A percentile compares a stretch with the other conserved stretches of the same genome.
Conservation (phyloP, 2,888 invertebrate genomes). For the Stegana nigrithorax region DNA sequence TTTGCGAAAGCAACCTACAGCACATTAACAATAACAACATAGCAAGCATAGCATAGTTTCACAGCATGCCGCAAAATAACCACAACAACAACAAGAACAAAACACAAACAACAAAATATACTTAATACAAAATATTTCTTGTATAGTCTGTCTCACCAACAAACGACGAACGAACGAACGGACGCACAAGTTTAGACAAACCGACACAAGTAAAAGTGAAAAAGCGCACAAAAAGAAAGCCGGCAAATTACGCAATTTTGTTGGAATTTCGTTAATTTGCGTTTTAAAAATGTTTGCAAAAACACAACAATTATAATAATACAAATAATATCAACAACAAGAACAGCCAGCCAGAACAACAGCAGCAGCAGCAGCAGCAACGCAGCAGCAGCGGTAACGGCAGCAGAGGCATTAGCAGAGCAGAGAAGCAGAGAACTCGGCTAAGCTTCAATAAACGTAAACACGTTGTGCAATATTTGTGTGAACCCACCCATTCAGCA, state of each 20-base stretch:
- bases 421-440: too few species aligned
- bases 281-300: neutral
- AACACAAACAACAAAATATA: too few species aligned
- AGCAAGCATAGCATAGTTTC: neutral
- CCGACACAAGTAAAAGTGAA: too few species aligned
- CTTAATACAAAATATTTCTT: too few species aligned
- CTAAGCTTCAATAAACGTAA: too few species aligned
- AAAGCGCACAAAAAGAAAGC: neutral
- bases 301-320: neutral
- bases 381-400: too few species aligned
- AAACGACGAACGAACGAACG: too few species aligned
- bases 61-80: neutral
- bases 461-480: too few species aligned
- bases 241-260: neutral
- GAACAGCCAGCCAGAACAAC: neutral
- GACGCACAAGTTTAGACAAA: too few species aligned
- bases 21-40: neutral
- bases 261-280: neutral
- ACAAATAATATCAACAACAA: neutral
- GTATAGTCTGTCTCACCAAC: too few species aligned
- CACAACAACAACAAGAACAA: constrained; percentile 1
- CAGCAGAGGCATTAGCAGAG: too few species aligned
- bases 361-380: constrained; percentile 13
- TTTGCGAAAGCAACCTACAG: neutral
- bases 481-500: too few species aligned